Evolutionary conservation across 2,113 vertebrate genomes (phyloP), one percentile per base, ranked within the genome.

Genomic region (Athene noctua): DNA sequence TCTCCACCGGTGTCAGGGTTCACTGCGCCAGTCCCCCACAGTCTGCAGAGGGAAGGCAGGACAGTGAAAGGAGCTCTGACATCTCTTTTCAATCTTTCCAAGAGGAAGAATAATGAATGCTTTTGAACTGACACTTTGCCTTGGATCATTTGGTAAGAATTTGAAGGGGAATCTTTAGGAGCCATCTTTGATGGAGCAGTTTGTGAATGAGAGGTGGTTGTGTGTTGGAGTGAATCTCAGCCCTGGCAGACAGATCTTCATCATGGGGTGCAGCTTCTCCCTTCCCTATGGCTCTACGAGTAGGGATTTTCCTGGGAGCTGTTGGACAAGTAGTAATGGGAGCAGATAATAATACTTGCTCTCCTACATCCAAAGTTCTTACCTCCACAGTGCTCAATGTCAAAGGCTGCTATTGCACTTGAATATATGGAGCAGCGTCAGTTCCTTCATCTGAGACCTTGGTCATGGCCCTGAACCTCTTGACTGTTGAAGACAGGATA

Each of bases 11-110:
- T 8, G 5, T 57, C 32, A 25, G 34, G 27, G 23, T 20, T 62
- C 26, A 32, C 20, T 3, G 0, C 34, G 42, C 22, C 74, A 85
- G n/a, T 19, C 3, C 13, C 19, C 15, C 32, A 11, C 0, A 0
- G 65, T 16, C 44, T 90, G 49, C 20, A 18, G 36, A 63, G 46
- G 34, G 36, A 73, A 81, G 47, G 42, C 25, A 88, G 66, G 81
- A 9, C 15, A 59, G 25, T 40, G n/a, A 59, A 32, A 62, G 2
- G 6, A 77, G 18, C 13, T 11, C 42, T 74, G 55, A 47, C 13
- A 63, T 65, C 36, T 79, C 79, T 61, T 88, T 66, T 52, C 32
- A 68, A 72, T 55, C 51, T 74, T 91, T 38, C n/a, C 34, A 74
- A 80, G 63, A 67, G 29, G 19, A 88, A 79, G 52, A 47, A 63